These are phyloP conservation scores for Halcyon senegalensis DNA, from an alignment of 2,113 vertebrate genomes.

Conservation along the genomic window DNA sequence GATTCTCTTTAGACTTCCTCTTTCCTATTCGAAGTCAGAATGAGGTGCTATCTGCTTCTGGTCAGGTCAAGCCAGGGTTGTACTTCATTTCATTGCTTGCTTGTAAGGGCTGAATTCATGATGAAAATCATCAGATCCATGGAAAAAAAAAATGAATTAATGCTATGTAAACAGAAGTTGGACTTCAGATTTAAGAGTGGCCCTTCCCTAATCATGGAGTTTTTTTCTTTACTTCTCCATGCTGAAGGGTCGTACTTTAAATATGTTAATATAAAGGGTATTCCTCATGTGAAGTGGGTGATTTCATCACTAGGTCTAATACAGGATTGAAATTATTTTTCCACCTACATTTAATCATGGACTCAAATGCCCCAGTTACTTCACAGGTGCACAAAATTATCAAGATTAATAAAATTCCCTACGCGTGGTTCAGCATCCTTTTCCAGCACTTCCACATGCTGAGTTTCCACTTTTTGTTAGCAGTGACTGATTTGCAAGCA, in stretches of 20 bases:
- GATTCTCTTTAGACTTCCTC: background rate
- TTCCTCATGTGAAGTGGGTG: background rate
- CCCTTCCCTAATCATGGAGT: background rate
- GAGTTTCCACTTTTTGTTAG: slow-evolving; percentile 30
- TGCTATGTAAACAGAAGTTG: background rate
- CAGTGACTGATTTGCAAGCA: slow-evolving; percentile 37
- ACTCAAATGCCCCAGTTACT: background rate
- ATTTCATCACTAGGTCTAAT: background rate
- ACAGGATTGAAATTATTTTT: background rate
- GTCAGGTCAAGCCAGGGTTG: accelerated
- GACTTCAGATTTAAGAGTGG: background rate
- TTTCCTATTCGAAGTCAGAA: background rate
- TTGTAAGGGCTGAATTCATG: background rate
- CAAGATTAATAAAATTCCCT: slow-evolving; percentile 6
- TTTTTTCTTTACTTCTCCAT: background rate
- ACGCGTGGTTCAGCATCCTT: background rate
- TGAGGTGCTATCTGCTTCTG: background rate
- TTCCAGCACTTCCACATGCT: background rate
- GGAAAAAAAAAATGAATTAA: background rate
- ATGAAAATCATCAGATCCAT: background rate
- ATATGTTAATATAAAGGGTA: background rate
- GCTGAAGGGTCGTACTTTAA: background rate
- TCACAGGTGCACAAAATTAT: slow-evolving; percentile 2
- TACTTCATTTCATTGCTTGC: background rate
- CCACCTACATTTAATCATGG: background rate